Evolutionary conservation across 2,888 invertebrate species (phyloP).

Genomic region (Plusia festucae): DNA sequence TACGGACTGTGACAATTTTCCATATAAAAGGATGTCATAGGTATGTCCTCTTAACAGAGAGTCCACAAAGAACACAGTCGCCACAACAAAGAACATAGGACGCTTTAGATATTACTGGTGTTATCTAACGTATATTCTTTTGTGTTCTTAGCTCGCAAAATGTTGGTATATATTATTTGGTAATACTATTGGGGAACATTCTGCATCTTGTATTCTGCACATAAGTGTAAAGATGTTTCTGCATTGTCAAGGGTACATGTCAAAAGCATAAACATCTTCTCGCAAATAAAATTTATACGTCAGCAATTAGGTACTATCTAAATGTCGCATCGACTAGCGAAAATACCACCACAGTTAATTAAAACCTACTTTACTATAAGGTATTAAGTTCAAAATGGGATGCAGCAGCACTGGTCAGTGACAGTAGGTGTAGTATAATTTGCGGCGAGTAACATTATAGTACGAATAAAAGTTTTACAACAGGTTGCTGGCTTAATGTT

Average conservation of each 20-base stretch:
- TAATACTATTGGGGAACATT: no score
- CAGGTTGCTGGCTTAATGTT: constrained; percentile 71
- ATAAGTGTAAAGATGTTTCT: no score
- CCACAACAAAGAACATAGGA: constrained; percentile 31
- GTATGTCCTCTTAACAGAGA: constrained; percentile 40
- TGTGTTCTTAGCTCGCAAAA: constrained; percentile 13
- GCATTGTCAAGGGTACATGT: no score
- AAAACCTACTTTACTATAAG: constrained; percentile 32
- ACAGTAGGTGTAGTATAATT: constrained; percentile 45
- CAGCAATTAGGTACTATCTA: constrained; percentile 27
- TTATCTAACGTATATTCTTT: no score
- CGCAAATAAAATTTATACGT: constrained; percentile 4
- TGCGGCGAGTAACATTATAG: constrained; percentile 57
- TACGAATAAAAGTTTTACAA: constrained; percentile 76
- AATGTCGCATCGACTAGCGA: constrained; percentile 19
- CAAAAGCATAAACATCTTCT: background rate
- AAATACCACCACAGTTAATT: constrained; percentile 12
- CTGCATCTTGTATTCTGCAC: background rate
- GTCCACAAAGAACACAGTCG: constrained; percentile 38
- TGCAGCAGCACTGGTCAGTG: constrained; percentile 10
- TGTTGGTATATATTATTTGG: no score
- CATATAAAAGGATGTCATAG: constrained; percentile 44
- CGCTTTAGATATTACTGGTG: no score
- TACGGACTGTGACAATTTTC: constrained; percentile 50
- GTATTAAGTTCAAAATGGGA: constrained; percentile 39